phyloP scores from a whole-genome alignment of 2,797 vertebrate genomes.

The Cyprinella venusta region DNA sequence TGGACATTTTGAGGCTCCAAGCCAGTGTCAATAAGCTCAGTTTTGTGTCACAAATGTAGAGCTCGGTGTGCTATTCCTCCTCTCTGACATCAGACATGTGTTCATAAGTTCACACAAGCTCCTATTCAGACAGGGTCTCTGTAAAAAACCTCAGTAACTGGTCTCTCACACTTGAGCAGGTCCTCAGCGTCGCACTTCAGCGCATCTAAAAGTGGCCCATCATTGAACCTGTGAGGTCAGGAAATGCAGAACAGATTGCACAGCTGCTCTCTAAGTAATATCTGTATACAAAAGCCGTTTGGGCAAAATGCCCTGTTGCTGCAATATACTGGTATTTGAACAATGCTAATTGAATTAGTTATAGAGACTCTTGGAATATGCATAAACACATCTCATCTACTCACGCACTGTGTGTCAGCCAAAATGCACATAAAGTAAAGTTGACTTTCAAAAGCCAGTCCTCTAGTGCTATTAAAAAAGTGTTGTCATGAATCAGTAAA shows the following conservation, averaged over 20 bases:
- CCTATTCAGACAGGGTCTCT: neutral
- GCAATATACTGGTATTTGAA: slow-evolving; percentile 18
- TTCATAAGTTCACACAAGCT: slow-evolving; percentile 18
- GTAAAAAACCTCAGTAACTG: slow-evolving; percentile 17
- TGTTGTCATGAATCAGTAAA: slow-evolving; percentile 24
- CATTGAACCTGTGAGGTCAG: slow-evolving; percentile 13
- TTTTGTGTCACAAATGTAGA: slow-evolving; percentile 9
- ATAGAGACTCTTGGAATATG: neutral
- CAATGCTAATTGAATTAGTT: slow-evolving; percentile 18
- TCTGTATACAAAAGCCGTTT: slow-evolving; percentile 22
- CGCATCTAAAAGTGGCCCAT: neutral
- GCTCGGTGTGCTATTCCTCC: neutral
- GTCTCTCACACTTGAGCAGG: slow-evolving; percentile 18
- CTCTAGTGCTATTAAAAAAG: neutral
- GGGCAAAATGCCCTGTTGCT: slow-evolving; percentile 19
- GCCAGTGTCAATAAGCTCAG: slow-evolving; percentile 13
- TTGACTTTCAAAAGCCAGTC: neutral
- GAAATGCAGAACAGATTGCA: slow-evolving; percentile 32
- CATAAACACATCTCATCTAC: slow-evolving; percentile 11
- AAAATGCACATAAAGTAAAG: slow-evolving; percentile 16
- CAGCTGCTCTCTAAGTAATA: slow-evolving; percentile 27
- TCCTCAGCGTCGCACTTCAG: neutral
- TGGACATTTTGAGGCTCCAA: neutral
- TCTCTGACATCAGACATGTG: slow-evolving; percentile 21
- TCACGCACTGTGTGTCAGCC: neutral